A percentile compares a stretch with the other conserved stretches of the same genome.
These are phyloP conservation scores for Dermatophagoides farinae DNA, from an alignment of 1,140 invertebrate genomes.

Conservation along the genomic window DNA sequence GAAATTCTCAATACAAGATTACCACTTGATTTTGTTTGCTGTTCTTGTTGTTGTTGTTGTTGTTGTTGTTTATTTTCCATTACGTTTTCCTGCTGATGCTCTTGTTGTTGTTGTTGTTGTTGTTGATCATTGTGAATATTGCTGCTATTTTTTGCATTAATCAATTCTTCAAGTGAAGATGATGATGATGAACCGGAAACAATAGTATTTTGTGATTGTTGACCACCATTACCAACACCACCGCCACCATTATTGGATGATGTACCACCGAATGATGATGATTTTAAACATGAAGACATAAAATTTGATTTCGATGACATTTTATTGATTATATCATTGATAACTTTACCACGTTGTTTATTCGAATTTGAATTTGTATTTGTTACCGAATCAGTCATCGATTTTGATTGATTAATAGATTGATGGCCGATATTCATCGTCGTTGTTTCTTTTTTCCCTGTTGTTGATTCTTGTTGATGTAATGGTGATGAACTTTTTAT, in stretches of 20 bases:
- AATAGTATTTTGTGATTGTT: not conserved
- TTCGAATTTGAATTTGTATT: not conserved
- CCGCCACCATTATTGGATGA: too few relatives aligned
- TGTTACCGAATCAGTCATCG: not conserved
- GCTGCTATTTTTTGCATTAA: not conserved
- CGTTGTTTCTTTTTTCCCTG: not conserved
- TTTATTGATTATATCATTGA: constrained; percentile 3
- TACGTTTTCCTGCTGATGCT: not conserved
- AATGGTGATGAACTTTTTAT: not conserved
- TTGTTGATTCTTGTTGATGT: not conserved
- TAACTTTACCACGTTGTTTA: not conserved
- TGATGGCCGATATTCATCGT: not conserved
- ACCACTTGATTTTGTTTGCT: not conserved
- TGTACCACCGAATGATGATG: not conserved
- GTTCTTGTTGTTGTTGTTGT: not conserved
- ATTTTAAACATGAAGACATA: constrained; percentile 4
- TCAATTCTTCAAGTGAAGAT: not conserved
- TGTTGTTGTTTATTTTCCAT: not conserved
- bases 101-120: not conserved
- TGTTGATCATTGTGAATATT: not conserved
- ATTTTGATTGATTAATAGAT: not conserved
- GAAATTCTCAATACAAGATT: constrained; percentile 8
- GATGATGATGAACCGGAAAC: not conserved
- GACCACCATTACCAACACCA: too few relatives aligned
- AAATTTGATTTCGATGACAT: constrained; percentile 1